Conservation (phyloP, 1,140 invertebrate genomes). For the Nymphalis io region DNA sequence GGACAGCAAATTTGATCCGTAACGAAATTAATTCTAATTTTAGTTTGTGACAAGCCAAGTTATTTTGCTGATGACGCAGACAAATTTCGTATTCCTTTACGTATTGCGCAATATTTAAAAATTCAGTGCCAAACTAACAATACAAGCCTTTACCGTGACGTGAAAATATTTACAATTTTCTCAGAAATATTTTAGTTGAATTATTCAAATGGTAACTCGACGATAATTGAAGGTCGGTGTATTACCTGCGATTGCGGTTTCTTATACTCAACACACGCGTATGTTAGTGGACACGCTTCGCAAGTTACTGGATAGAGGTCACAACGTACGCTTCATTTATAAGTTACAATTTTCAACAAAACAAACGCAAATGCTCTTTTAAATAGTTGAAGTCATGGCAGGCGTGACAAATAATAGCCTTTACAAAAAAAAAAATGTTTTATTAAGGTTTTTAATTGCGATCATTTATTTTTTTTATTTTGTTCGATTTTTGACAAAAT, state of each 20-base stretch:
- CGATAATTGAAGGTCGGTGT: conserved; percentile 53
- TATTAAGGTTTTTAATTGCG: no score
- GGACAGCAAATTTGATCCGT: conserved; percentile 64
- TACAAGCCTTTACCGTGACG: not conserved
- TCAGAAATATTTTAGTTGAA: conserved; percentile 14
- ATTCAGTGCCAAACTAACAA: not conserved
- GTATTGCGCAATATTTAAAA: not conserved
- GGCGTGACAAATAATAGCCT: not conserved
- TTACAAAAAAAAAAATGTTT: not conserved
- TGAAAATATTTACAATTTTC: not conserved
- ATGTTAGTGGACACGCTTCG: conserved; percentile 59
- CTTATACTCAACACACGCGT: conserved; percentile 22
- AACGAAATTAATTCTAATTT: conserved; percentile 68
- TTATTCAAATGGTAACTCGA: conserved; percentile 24
- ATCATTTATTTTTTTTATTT: no score
- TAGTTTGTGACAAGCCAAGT: conserved; percentile 39
- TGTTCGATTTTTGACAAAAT: no score
- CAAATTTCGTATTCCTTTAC: not conserved
- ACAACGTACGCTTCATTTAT: not conserved
- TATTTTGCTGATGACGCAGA: conserved; percentile 31
- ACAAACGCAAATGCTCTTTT: not conserved
- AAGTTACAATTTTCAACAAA: not conserved
- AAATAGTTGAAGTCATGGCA: not conserved
- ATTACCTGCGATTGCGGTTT: conserved; percentile 40
- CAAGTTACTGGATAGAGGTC: conserved; percentile 42